Evolutionary conservation across 2,888 invertebrate genomes (phyloP).

Genomic region (Phyllotreta striolata): DNA sequence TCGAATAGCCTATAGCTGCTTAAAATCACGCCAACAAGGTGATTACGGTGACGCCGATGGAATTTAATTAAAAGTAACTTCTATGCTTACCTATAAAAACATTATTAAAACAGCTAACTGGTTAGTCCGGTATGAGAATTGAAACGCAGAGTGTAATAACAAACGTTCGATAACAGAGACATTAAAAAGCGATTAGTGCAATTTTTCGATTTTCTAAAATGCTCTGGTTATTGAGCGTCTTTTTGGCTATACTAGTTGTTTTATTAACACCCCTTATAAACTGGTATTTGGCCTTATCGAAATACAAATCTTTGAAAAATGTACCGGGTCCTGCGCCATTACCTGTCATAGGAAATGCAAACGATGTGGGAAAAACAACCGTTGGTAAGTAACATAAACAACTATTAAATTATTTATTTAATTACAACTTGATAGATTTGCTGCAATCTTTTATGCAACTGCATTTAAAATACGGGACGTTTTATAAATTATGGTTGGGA

Average conservation of each 20-base stretch:
- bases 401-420: background rate
- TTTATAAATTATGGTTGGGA: conserved; percentile 50
- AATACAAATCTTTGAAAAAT: conserved; percentile 42
- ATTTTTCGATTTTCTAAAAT: conserved; percentile 4
- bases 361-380: conserved; percentile 45
- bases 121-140: too few species aligned
- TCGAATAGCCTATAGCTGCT: too few species aligned
- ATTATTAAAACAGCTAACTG: too few species aligned
- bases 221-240: conserved; percentile 27
- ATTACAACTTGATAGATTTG: conserved; percentile 40
- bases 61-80: too few species aligned
- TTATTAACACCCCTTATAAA: conserved; percentile 40
- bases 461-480: conserved; percentile 46
- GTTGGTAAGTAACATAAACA: conserved; percentile 39
- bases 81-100: too few species aligned
- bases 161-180: background rate
- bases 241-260: conserved; percentile 37
- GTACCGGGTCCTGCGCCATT: conserved; percentile 48
- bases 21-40: too few species aligned
- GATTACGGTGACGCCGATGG: too few species aligned
- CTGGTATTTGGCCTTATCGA: conserved; percentile 45
- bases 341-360: conserved; percentile 48
- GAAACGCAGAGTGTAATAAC: background rate
- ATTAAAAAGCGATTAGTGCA: too few species aligned
- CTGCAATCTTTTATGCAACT: conserved; percentile 44